Evolutionary conservation across 2,797 vertebrate genomes (phyloP).

Genomic region (Ataeniobius toweri): DNA sequence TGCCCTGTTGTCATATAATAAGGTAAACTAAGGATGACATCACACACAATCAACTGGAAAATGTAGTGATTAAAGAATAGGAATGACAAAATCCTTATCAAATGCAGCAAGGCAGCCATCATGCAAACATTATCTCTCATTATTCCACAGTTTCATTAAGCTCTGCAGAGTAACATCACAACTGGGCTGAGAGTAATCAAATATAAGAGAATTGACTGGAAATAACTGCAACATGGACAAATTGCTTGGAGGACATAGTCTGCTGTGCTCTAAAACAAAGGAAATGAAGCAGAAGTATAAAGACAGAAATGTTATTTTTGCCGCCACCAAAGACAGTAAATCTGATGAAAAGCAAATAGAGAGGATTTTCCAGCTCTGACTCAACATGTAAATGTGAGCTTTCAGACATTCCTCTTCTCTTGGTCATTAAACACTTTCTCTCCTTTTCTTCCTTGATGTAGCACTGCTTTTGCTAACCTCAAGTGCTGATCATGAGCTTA

Average conservation of each 20-base stretch:
- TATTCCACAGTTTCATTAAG: constrained; percentile 55
- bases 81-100: constrained; percentile 45
- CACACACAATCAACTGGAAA: constrained; percentile 60
- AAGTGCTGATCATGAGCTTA: constrained; percentile 37
- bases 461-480: constrained; percentile 30
- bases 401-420: constrained; percentile 34
- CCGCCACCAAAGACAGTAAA: constrained; percentile 33
- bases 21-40: constrained; percentile 48
- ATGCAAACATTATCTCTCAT: constrained; percentile 39
- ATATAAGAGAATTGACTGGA: constrained; percentile 40
- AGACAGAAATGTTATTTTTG: constrained; percentile 47
- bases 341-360: constrained; percentile 55
- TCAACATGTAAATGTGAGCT: constrained; percentile 54
- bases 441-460: constrained; percentile 40
- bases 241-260: constrained; percentile 42
- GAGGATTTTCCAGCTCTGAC: constrained; percentile 56
- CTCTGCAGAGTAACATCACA: constrained; percentile 42
- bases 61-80: constrained; percentile 51
- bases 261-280: constrained; percentile 36
- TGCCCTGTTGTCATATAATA: constrained; percentile 41
- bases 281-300: constrained; percentile 52
- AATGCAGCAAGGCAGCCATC: constrained; percentile 28
- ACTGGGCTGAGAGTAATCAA: constrained; percentile 43
- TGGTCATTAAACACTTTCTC: constrained; percentile 38
- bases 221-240: constrained; percentile 36